These are phyloP conservation scores for Pipistrellus pygmaeus DNA, from an alignment of 2,797 vertebrate species.

Conservation along the genomic window DNA sequence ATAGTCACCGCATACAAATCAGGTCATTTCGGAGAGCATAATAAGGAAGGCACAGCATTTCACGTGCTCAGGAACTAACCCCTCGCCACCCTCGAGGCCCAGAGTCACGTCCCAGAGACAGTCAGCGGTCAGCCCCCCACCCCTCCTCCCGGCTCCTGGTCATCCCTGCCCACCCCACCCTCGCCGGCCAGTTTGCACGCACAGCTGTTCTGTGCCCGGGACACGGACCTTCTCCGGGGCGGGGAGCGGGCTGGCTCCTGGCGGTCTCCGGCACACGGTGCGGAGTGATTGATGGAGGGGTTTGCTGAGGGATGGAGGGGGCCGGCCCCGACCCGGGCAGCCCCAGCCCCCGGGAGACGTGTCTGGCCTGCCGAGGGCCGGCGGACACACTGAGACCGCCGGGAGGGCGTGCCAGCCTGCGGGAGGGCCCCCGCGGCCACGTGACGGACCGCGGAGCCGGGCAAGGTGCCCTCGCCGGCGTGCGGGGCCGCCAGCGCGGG, in stretches of 20 bases:
- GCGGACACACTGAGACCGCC: neutral
- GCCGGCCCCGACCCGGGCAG: neutral
- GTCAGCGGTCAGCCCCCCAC: fast-evolving
- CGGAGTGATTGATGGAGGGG: neutral
- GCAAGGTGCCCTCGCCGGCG: slow-evolving; percentile 36
- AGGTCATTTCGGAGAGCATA: neutral
- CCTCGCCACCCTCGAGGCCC: fast-evolving
- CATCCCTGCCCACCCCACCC: fast-evolving
- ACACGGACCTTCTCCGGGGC: neutral
- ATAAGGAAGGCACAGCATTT: fast-evolving
- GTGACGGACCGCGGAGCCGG: fast-evolving
- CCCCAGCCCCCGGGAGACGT: neutral
- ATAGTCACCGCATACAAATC: fast-evolving
- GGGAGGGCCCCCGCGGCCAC: fast-evolving
- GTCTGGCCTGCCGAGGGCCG: neutral
- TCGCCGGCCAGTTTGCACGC: fast-evolving
- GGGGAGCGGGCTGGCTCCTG: fast-evolving
- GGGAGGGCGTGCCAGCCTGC: neutral
- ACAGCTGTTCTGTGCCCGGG: neutral
- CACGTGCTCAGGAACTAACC: fast-evolving
- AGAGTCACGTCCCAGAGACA: neutral
- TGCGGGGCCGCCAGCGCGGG: neutral
- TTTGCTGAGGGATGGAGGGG: no score
- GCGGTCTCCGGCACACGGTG: neutral
- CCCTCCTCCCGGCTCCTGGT: neutral